Base-by-base conservation (phyloP, 2,113 vertebrate genomes). In the Xiphophorus hellerii region DNA sequence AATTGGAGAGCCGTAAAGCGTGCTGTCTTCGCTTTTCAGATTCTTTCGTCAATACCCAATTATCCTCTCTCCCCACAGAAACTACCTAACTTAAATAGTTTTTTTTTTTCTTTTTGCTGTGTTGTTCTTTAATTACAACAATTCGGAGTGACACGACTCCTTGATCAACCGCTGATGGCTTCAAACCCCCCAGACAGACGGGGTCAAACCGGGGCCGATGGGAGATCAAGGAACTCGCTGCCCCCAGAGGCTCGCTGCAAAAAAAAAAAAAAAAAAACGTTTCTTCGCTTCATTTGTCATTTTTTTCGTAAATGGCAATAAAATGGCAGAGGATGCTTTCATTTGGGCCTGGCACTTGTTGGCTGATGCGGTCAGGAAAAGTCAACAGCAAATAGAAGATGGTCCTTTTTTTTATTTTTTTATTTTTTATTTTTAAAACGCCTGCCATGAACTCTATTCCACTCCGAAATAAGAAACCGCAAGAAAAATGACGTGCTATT, bases 11-110 rank as follows among this genome's bases (percentile, higher is more conserved):
- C 82, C 87, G 81, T 85, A 80, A 48, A 85, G 74, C 70, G 71
- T 81, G 79, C 72, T 77, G 76, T 87, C 90, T 84, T 76, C 71
- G 87, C 78, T 86, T 90, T 90, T 88, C 85, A 79, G 83, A 88
- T 84, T 84, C 83, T 88, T 81, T 92, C 71, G 89, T 94, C 93
- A 94, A 95, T 94, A 94, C 80, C 81, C 89, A 94, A 93, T 94
- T 94, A 93, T 92, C 81, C 85, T 88, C 89, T 85, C 75, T 73
- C 80, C 75, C 73, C 76, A 65, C 73, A 75, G 88, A 89, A 84
- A 76, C 83, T 25, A 17, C 83, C 67, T 22, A 77, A 84, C 80
- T 86, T 90, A 87, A 93, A 91, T 82, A 92, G 90, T 37, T 9
- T 35, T 35, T 35, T 35, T 9, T 9, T 2, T 11, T 37, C n/a